Conservation (phyloP, 2,113 vertebrate genomes). For the Microtus montanus region DNA sequence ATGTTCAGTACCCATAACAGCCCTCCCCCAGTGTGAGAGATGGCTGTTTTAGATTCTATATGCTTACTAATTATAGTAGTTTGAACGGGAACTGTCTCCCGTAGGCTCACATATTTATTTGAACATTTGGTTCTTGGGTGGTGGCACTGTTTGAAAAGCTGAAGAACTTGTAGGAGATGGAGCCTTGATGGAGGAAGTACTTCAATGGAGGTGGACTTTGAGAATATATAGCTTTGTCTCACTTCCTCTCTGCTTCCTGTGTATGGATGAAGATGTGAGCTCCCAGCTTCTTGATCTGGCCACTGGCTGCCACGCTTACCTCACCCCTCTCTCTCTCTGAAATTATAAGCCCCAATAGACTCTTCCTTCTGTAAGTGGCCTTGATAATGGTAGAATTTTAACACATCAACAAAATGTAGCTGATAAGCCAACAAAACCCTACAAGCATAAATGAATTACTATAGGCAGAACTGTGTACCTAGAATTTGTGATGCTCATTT, state of each 20-base stretch:
- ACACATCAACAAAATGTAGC: background rate
- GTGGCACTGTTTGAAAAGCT: background rate
- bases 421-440: background rate
- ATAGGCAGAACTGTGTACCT: background rate
- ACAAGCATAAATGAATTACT: background rate
- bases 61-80: background rate
- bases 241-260: background rate
- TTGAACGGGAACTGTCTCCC: background rate
- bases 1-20: background rate
- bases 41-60: background rate
- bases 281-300: background rate
- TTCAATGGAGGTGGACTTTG: background rate
- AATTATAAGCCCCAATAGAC: background rate
- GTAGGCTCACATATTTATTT: background rate
- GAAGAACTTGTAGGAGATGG: background rate
- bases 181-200: background rate
- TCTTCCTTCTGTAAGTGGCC: background rate
- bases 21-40: fast-evolving
- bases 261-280: background rate
- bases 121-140: background rate
- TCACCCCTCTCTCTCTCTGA: background rate
- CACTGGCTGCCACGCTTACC: background rate
- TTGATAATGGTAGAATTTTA: background rate
- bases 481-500: background rate
- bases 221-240: background rate